Evolutionary conservation across 2,888 invertebrate genomes (phyloP).

Genomic region (Pyrrhosoma nymphula): DNA sequence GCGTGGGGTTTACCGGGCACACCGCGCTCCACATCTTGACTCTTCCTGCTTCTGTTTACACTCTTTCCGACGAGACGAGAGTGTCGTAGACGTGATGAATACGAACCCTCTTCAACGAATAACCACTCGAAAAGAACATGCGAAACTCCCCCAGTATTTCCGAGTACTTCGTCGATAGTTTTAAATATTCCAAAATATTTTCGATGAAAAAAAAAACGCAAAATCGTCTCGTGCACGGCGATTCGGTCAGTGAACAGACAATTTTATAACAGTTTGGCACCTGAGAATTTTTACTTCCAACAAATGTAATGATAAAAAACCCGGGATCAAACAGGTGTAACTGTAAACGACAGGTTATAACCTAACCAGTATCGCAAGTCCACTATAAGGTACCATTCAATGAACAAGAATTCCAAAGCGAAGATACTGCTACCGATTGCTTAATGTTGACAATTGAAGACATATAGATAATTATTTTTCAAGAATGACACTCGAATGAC

Average conservation of each 20-base stretch:
- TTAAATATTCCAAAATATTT: background rate
- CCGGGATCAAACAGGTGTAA: too few relatives aligned
- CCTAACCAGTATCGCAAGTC: too few relatives aligned
- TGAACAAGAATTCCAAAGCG: background rate
- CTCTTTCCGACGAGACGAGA: background rate
- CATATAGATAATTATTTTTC: background rate
- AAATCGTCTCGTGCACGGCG: too few relatives aligned
- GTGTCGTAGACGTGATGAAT: background rate
- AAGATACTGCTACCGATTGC: background rate
- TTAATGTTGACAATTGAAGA: background rate
- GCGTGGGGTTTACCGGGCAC: constrained; percentile 7
- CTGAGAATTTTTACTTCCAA: too few relatives aligned
- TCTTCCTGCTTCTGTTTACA: background rate
- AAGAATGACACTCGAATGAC: background rate
- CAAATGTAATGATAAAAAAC: too few relatives aligned
- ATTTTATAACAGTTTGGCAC: too few relatives aligned
- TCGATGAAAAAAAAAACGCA: background rate
- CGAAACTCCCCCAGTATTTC: background rate
- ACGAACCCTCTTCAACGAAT: background rate
- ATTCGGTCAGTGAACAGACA: too few relatives aligned
- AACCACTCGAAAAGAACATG: background rate
- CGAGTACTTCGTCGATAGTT: background rate
- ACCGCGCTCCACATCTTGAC: background rate
- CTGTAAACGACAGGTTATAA: too few relatives aligned
- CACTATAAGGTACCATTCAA: too few relatives aligned